These are phyloP conservation scores for Globodera rostochiensis DNA, from an alignment of 1,140 invertebrate species.

Conservation along the genomic window DNA sequence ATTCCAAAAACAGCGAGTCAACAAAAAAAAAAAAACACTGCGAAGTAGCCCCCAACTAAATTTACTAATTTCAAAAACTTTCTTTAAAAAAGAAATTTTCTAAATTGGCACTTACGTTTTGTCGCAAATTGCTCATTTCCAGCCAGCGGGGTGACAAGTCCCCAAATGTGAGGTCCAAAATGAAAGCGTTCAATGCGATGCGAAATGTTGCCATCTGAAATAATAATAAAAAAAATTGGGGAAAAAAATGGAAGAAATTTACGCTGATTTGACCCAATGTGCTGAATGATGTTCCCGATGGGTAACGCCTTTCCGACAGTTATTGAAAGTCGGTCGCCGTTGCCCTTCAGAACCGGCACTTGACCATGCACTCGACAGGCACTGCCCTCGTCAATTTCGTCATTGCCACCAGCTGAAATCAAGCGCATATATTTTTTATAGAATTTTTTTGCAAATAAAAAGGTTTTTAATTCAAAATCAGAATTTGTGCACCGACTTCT, in stretches of 20 bases:
- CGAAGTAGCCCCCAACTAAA: too few species aligned
- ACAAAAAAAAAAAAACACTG: too few species aligned
- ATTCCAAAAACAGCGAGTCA: too few species aligned
- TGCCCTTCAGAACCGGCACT: conserved; percentile 55
- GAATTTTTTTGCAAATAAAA: not conserved
- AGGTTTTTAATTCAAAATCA: not conserved
- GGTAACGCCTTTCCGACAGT: conserved; percentile 48
- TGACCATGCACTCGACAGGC: conserved; percentile 59
- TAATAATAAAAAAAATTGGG: not conserved
- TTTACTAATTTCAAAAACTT: too few species aligned
- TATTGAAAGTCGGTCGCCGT: conserved; percentile 55
- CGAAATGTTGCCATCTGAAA: conserved; percentile 56
- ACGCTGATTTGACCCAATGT: conserved; percentile 38
- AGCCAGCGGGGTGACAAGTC: conserved; percentile 59
- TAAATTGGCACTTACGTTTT: conserved; percentile 34
- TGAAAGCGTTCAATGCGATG: conserved; percentile 63
- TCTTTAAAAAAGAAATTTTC: not conserved
- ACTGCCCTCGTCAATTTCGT: conserved; percentile 48
- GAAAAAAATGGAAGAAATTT: not conserved
- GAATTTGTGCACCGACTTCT: not conserved
- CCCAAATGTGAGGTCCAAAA: conserved; percentile 60
- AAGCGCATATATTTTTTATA: conserved; percentile 3
- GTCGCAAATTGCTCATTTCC: conserved; percentile 58
- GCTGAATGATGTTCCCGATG: conserved; percentile 49
- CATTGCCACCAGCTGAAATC: conserved; percentile 36